These are phyloP conservation scores for Choloepus hoffmanni DNA, from an alignment of 2,113 vertebrate genomes.

Conservation along the genomic window DNA sequence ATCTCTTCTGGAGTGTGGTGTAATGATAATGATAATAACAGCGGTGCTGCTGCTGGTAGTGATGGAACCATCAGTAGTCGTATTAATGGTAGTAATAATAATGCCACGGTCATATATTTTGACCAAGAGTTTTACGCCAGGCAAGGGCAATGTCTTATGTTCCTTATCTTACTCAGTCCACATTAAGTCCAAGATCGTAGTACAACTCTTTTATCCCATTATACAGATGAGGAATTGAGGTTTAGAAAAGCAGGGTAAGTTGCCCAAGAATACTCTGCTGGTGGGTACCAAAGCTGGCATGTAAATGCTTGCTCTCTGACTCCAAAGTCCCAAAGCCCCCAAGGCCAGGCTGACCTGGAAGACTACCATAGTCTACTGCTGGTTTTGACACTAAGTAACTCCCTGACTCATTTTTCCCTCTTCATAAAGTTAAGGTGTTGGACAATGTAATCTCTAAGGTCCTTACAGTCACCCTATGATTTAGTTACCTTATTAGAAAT, in stretches of 20 bases:
- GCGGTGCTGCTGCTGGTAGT: too few relatives aligned
- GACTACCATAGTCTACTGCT: background rate
- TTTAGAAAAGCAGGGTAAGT: background rate
- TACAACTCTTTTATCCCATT: background rate
- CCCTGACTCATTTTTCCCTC: background rate
- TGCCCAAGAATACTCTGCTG: background rate
- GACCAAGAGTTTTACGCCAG: background rate
- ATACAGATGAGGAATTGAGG: background rate
- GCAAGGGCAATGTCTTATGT: background rate
- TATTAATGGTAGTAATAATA: background rate
- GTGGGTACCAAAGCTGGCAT: background rate
- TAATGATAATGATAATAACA: background rate
- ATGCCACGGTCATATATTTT: background rate
- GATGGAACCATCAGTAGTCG: background rate
- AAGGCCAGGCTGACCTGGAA: background rate
- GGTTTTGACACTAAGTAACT: background rate
- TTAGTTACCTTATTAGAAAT: conserved; percentile 31
- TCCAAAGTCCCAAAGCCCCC: background rate
- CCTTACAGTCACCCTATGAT: background rate
- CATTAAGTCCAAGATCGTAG: background rate
- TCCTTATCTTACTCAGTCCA: background rate
- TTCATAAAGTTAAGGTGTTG: background rate
- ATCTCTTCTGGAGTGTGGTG: background rate
- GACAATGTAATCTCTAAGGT: background rate
- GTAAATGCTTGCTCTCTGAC: background rate